Percentiles rank a stretch among this genome's conserved stretches.
Evolutionary conservation across 2,113 vertebrate species (phyloP).

Genomic region (Tragulus kanchil): DNA sequence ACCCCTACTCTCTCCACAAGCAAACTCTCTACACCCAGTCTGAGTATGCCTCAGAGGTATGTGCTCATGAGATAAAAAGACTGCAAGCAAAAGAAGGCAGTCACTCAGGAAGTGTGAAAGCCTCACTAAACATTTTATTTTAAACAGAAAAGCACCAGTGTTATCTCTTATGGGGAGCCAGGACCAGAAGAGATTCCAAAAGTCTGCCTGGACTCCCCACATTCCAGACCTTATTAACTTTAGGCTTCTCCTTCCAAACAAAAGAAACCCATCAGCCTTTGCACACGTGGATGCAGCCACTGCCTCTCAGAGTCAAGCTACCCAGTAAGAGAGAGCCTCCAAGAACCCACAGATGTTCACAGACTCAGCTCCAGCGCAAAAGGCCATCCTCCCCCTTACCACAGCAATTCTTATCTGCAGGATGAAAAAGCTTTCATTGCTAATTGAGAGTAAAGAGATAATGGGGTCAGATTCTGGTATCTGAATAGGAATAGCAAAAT

Average conservation of each 20-base stretch:
- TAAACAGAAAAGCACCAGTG: conserved; percentile 43
- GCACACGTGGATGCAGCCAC: conserved; percentile 42
- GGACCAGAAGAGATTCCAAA: conserved; percentile 55
- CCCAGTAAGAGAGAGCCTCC: neutral
- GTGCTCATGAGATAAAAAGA: neutral
- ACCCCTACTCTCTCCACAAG: neutral
- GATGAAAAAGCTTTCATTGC: neutral
- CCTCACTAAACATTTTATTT: neutral
- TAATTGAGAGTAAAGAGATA: neutral
- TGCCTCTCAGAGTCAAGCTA: neutral
- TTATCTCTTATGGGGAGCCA: conserved; percentile 56
- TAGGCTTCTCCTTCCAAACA: conserved; percentile 64
- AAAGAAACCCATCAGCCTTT: conserved; percentile 52
- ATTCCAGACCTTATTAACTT: conserved; percentile 77
- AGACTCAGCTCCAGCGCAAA: neutral
- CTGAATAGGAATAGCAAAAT: conserved; percentile 8
- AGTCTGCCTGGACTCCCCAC: conserved; percentile 57
- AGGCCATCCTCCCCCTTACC: neutral
- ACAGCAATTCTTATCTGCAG: neutral
- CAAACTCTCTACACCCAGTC: neutral
- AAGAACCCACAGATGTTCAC: neutral
- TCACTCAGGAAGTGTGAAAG: neutral
- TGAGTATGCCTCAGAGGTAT: neutral
- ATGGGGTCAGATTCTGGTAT: neutral
- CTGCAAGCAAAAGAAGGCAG: neutral